phyloP scores from a whole-genome alignment of 1,140 invertebrate species.

The Augochlora pura region DNA sequence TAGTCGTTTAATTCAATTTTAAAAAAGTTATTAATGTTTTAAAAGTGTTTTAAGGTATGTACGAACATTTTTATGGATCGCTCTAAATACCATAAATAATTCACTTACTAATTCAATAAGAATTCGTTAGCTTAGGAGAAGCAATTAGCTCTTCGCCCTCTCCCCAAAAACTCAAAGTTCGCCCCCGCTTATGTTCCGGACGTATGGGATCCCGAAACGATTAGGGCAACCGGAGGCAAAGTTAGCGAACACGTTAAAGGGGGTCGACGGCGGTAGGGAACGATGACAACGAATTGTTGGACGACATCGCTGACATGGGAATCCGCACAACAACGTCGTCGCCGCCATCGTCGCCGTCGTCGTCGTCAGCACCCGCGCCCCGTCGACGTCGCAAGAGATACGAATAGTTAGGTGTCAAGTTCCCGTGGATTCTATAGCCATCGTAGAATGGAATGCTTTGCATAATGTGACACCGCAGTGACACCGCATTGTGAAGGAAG shows the following conservation, averaged over 20 bases:
- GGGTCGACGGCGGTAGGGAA: background rate
- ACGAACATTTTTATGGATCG: too few species aligned
- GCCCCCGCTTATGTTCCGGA: too few species aligned
- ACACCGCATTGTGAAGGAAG: constrained; percentile 65
- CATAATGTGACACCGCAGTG: constrained; percentile 72
- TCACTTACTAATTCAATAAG: too few species aligned
- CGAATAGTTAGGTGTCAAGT: constrained; percentile 74
- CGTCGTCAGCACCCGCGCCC: background rate
- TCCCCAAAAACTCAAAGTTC: too few species aligned
- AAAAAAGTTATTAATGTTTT: too few species aligned
- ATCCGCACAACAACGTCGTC: background rate
- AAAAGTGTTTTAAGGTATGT: too few species aligned
- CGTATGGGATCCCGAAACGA: background rate
- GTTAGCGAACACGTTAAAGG: background rate
- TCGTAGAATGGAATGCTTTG: constrained; percentile 74
- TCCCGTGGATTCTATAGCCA: constrained; percentile 68
- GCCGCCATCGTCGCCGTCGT: background rate
- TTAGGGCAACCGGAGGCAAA: background rate
- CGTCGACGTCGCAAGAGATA: constrained; percentile 47
- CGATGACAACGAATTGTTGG: background rate
- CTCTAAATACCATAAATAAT: too few species aligned
- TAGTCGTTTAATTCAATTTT: too few species aligned
- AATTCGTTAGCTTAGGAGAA: too few species aligned
- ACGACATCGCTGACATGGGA: background rate
- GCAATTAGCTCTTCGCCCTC: too few species aligned